A percentile compares a stretch with the other conserved stretches of the same genome.
Evolutionary conservation across 2,888 invertebrate genomes (phyloP).

Genomic region (Mycogona germanica): DNA sequence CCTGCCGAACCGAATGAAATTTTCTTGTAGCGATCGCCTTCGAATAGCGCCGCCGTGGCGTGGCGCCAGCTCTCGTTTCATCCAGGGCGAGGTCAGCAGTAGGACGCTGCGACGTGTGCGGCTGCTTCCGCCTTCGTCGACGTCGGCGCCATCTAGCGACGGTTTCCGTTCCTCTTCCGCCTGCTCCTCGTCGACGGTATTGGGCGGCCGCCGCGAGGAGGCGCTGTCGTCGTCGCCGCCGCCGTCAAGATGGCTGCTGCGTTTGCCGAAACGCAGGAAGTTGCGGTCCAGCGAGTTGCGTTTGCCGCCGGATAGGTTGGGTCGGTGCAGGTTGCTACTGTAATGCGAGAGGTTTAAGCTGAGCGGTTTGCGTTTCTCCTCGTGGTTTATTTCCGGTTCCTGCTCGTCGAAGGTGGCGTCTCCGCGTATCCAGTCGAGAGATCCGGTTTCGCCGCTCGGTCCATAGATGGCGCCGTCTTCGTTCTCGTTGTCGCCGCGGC

Average conservation of each 20-base stretch:
- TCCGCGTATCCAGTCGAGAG: too few relatives aligned
- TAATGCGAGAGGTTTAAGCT: slow-evolving; percentile 1
- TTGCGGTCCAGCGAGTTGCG: slow-evolving; percentile 7
- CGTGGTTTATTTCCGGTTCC: background rate
- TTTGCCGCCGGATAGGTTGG: slow-evolving; percentile 5
- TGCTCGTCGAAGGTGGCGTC: background rate
- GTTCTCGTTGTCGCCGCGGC: background rate
- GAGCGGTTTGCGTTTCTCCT: slow-evolving; percentile 6
- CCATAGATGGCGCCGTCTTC: background rate
- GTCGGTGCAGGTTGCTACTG: background rate
- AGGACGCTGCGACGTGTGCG: background rate
- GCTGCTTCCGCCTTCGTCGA: background rate
- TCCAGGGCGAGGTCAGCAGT: background rate
- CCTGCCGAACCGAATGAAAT: slow-evolving; percentile 9
- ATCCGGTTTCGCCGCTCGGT: background rate
- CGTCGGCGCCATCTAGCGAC: background rate
- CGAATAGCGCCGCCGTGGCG: slow-evolving; percentile 5
- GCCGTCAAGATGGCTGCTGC: background rate
- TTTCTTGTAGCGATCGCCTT: slow-evolving; percentile 7
- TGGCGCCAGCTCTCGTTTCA: background rate
- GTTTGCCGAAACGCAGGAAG: slow-evolving; percentile 14
- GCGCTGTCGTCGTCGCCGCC: background rate
- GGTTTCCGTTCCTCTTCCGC: background rate
- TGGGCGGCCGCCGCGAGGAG: background rate
- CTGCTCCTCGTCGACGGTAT: background rate